These are phyloP conservation scores for Sclerurus mexicanus DNA, from an alignment of 2,113 vertebrate genomes.

Conservation along the genomic window DNA sequence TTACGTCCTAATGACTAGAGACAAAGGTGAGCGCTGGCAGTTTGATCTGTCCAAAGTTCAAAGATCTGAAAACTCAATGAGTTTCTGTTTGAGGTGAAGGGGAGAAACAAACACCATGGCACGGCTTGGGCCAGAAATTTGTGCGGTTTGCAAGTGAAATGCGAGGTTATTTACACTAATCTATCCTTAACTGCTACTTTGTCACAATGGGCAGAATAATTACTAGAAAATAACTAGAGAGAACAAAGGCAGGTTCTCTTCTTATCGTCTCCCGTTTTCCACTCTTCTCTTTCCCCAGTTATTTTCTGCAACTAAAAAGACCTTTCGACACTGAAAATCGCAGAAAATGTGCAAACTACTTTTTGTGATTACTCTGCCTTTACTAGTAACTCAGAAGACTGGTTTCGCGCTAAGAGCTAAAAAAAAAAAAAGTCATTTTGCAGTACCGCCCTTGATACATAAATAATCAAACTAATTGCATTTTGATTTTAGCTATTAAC, in stretches of 20 bases:
- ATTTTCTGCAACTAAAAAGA: neutral
- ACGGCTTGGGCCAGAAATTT: neutral
- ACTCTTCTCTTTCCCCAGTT: neutral
- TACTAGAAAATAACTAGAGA: conserved; percentile 46
- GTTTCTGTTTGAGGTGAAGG: conserved; percentile 53
- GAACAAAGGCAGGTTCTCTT: conserved; percentile 55
- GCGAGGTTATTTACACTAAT: conserved; percentile 46
- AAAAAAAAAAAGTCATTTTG: neutral
- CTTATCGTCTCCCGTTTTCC: conserved; percentile 2
- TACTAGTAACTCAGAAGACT: neutral
- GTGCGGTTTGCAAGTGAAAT: conserved; percentile 16
- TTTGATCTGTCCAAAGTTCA: conserved; percentile 75
- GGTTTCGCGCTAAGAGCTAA: neutral
- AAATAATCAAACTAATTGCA: neutral
- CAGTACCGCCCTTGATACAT: neutral
- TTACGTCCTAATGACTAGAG: conserved; percentile 7
- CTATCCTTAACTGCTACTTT: conserved; percentile 53
- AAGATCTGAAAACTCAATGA: conserved; percentile 55
- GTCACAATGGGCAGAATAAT: conserved; percentile 54
- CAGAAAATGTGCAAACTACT: neutral
- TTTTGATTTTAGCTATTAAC: conserved; percentile 29
- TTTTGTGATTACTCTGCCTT: neutral
- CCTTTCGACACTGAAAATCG: neutral
- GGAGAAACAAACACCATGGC: conserved; percentile 44
- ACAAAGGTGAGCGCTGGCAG: conserved; percentile 51